Conservation (phyloP, 2,888 invertebrate species). For the Baronia brevicornis region DNA sequence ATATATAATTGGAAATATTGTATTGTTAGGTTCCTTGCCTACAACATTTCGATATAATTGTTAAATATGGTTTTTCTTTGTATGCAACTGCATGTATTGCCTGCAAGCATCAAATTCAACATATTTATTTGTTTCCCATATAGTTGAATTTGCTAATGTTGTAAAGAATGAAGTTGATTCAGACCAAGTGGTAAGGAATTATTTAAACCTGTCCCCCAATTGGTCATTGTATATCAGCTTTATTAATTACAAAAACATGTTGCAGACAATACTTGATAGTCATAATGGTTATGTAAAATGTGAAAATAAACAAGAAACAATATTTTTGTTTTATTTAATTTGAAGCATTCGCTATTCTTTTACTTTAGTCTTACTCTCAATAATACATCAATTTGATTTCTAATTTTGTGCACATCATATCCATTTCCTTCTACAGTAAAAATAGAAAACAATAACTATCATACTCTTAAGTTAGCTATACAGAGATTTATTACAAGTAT, state of each 20-base stretch:
- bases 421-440: too few relatives aligned
- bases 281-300: constrained; percentile 2
- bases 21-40: constrained; percentile 5
- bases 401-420: too few relatives aligned
- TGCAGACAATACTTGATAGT: constrained; percentile 7
- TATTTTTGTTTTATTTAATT: constrained; percentile 7
- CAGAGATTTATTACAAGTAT: too few relatives aligned
- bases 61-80: too few relatives aligned
- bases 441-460: too few relatives aligned
- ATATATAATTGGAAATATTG: constrained; percentile 24
- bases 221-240: constrained; percentile 15
- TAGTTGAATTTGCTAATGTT: constrained; percentile 31
- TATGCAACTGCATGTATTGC: constrained; percentile 15
- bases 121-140: constrained; percentile 64
- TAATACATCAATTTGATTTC: not conserved
- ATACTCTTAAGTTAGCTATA: too few relatives aligned
- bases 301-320: constrained; percentile 9
- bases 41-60: constrained; percentile 9
- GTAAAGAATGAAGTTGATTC: constrained; percentile 19
- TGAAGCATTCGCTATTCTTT: not conserved
- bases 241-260: constrained; percentile 11
- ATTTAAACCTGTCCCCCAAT: constrained; percentile 37
- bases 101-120: constrained; percentile 30
- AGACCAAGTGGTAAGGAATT: constrained; percentile 30
- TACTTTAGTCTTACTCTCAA: not conserved